Base-by-base conservation (phyloP, 1,140 invertebrate genomes). In the Drosophila lacteicornis region DNA sequence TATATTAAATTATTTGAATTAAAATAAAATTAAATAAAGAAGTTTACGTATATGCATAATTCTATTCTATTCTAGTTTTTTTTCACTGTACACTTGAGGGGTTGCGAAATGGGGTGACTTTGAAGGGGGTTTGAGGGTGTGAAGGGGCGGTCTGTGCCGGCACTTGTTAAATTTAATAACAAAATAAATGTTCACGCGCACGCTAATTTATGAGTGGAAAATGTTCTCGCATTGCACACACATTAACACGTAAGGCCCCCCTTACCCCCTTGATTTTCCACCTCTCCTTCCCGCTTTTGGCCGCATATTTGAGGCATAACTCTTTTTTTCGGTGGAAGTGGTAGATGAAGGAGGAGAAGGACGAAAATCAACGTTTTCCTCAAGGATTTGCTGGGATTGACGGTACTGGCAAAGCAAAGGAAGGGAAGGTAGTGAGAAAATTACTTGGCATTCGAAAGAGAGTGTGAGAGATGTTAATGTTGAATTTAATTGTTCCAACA, bases 101-200 rank as follows among this genome's bases (percentile, higher is more conserved):
- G 51, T 38, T 55, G 33, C 19, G 38, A 13, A 55, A 15, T 15
- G 12, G 33, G 42, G 40, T 36, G 55, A 36, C 66, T 36, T 30
- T n/a, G 36, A 55, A 49, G 49, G 25, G 49, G 11, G 62, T 12
- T 42, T 30, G 38, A 19, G 49, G 38, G 58, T 22, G 47, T 15
- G 46, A 17, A 27, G 6, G 8, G 22, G 60, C 47, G 12, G 13
- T 38, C 33, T 22, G 57, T 40, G 49, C 47, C 78, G 82, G 78
- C 78, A 84, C 82, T 84, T 84, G 73, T 78, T 84, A 84, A 88
- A 87, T 88, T 87, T 87, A 87, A 87, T 87, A 87, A 87, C 84
- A 88, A 88, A 87, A 87, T 87, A 83, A 87, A 87, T 87, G 84
- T 87, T 83, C 83, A 60, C 71, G 80, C 81, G 63, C 71, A 69